Base-by-base conservation (phyloP, 2,113 vertebrate species). In the Cisticola juncidis region DNA sequence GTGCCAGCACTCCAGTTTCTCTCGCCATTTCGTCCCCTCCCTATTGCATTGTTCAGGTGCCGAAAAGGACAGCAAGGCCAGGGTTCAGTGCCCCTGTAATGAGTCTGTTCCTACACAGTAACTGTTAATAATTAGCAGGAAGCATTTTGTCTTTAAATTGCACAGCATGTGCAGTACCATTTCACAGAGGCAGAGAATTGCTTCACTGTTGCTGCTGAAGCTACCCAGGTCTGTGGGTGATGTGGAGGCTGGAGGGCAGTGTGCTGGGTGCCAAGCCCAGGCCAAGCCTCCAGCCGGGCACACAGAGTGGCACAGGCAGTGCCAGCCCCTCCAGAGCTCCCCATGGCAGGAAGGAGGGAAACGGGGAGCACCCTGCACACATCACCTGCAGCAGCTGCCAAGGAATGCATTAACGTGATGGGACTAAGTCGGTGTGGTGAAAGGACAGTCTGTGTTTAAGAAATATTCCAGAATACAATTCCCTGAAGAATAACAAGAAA, bases 41-140 rank as follows among this genome's bases (percentile, higher is more conserved):
- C 87, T 48, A 17, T 22, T 1, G 0, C 68, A 71, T 81, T 97
- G 93, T 96, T 97, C 74, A 70, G 56, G 96, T 81, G 94, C 86
- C 71, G 60, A 97, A 95, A 87, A 88, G 84, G 96, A 95, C 14
- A 24, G 29, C 1, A 2, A 2, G 95, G 97, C 97, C 92, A 95
- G 96, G 92, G 91, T 95, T 94, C 93, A 91, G 90, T 35, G 33
- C 81, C 91, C 86, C 77, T 83, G 56, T 88, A 97, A 96, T 85
- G 90, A 96, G 53, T 47, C 92, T 88, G 83, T 94, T 98, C 96
- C 96, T 88, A 89, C 66, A 89, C 86, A 96, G 95, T 92, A 97
- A 97, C 91, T 91, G 96, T 91, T 97, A 94, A 98, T 96, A 97
- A 98, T 97, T 97, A 98, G 91, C 96, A 97, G 96, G 97, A 98